Base-by-base conservation (phyloP, 2,888 invertebrate genomes). In the Oligia latruncula region DNA sequence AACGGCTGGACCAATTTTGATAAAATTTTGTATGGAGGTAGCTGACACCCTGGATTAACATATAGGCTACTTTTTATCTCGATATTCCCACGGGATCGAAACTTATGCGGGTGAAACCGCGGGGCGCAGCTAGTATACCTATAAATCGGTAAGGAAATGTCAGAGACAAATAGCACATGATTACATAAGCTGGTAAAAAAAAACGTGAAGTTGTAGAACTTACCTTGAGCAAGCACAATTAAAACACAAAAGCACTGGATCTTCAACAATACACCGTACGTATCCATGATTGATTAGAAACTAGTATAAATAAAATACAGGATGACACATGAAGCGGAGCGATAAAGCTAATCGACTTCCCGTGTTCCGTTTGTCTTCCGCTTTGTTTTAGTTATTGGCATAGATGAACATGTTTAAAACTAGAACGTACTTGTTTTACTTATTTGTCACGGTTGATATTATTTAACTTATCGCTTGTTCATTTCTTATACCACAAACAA, bases 291-390 rank as follows among this genome's bases (percentile, higher is more conserved):
- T 64, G 20, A 60, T 55, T 35, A 55, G 4, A 20, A n/a, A 62
- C 71, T 74, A 13, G 0, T 23, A 43, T 73, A 62, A 64, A 70
- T 73, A 62, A 64, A 70, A 49, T 58, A 62, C 29, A 55, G 29
- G 15, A 71, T 40, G 68, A 64, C 43, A 58, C n/a, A 75, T 78
- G 65, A 67, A 64, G 23, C 79, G 60, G 11, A 35, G n/a, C 62
- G 83, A 84, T 84, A 84, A 68, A 67, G 6, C 67, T 79, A 83
- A 86, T 86, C 83, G 71, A 71, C 83, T 79, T 84, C 83, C 80
- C 58, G 64, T 60, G 43, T 75, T 58, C 62, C 55, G 40, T 20
- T 52, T 73, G 15, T 67, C 15, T 40, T 67, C 20, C n/a, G 15
- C 17, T 58, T 71, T 29, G 46, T 58, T 29, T 15, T 60, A 9